Evolutionary conservation across 2,797 vertebrate genomes (phyloP).

Genomic region (Manis pentadactyla): DNA sequence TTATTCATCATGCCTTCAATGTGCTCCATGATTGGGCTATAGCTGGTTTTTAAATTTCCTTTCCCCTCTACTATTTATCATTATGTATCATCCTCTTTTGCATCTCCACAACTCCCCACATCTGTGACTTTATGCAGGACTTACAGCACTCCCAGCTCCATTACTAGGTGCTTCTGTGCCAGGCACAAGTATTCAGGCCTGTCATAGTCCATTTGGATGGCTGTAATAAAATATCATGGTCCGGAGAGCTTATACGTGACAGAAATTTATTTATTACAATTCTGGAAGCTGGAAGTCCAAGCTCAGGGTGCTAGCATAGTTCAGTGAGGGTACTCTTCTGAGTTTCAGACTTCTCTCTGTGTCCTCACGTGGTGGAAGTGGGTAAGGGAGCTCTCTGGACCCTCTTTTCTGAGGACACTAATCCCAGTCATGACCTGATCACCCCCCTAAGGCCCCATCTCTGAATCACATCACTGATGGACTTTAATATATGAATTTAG

Average conservation of each 20-base stretch:
- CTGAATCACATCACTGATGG: not conserved
- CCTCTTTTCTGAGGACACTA: not conserved
- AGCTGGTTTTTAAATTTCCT: not conserved
- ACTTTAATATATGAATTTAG: not conserved
- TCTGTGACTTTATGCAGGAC: not conserved
- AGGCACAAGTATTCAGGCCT: not conserved
- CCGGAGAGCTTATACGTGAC: not conserved
- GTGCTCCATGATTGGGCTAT: not conserved
- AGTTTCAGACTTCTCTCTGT: not conserved
- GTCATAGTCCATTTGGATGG: not conserved
- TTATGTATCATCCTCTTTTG: not conserved
- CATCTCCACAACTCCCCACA: not conserved
- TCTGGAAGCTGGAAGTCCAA: not conserved
- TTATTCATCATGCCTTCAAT: not conserved
- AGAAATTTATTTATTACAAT: not conserved
- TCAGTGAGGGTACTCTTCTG: not conserved
- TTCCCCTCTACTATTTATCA: not conserved
- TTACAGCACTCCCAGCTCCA: not conserved
- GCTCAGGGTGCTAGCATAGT: not conserved
- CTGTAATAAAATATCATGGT: not conserved
- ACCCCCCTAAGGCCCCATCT: not conserved
- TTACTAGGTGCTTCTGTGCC: not conserved
- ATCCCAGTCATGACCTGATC: not conserved
- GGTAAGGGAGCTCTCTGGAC: not conserved
- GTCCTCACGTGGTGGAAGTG: not conserved